Conservation (phyloP, 2,113 vertebrate species). For the Perca flavescens region DNA sequence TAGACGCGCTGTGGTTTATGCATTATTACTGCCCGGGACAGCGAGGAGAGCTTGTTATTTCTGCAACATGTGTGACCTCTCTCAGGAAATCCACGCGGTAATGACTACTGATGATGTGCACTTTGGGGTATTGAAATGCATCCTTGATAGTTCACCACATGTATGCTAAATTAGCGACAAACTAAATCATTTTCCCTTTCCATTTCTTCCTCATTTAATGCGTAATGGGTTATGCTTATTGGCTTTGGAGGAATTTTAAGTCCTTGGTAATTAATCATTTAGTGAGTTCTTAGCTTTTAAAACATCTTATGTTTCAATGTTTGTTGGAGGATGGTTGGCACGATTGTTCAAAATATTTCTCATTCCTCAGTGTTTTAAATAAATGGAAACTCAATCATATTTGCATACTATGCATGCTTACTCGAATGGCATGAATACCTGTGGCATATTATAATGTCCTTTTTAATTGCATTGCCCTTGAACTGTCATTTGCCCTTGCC, state of each 20-base stretch:
- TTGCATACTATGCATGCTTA: constrained; percentile 12
- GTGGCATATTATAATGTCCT: constrained; percentile 13
- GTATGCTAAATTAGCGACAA: constrained; percentile 18
- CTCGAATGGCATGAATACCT: constrained; percentile 23
- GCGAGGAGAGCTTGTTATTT: constrained; percentile 65
- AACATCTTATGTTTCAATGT: constrained; percentile 9
- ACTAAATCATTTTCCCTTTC: background rate
- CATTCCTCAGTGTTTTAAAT: background rate
- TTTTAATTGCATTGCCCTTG: constrained; percentile 67
- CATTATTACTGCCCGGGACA: constrained; percentile 60
- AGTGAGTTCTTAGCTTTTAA: constrained; percentile 26
- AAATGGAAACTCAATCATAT: background rate
- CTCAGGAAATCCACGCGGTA: constrained; percentile 45
- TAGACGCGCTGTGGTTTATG: constrained; percentile 46
- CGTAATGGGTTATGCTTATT: constrained; percentile 32
- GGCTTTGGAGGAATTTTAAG: constrained; percentile 13
- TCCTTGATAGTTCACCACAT: constrained; percentile 15
- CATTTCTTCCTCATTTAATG: constrained; percentile 35
- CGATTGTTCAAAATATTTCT: background rate
- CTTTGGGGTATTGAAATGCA: constrained; percentile 28
- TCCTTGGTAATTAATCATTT: constrained; percentile 31
- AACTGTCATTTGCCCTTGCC: constrained; percentile 53
- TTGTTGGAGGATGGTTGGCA: background rate
- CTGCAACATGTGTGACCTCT: constrained; percentile 65
- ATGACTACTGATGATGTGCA: constrained; percentile 46